A percentile compares a stretch with the other conserved stretches of the same genome.
Evolutionary conservation across 2,888 invertebrate species (phyloP).

Genomic region (Cryptus viduatorius): DNA sequence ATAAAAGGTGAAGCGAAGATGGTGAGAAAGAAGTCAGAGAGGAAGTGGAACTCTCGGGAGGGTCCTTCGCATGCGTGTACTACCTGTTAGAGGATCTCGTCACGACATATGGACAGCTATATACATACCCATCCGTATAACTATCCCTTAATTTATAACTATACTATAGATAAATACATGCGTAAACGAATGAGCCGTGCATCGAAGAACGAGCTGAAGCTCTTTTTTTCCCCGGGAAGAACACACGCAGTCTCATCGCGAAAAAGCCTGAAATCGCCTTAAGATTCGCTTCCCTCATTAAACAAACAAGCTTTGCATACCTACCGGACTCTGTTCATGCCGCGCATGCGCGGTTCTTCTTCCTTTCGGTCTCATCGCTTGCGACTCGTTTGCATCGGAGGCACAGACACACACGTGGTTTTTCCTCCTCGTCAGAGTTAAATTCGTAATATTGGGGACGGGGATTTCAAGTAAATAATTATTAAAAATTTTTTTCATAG

Average conservation of each 20-base stretch:
- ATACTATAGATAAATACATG: background rate
- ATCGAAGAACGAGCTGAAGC: slow-evolving; percentile 42
- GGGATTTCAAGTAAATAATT: background rate
- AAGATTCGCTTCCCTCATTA: slow-evolving; percentile 85
- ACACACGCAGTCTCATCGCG: slow-evolving; percentile 66
- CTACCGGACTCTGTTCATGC: slow-evolving; percentile 50
- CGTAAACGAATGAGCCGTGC: slow-evolving; percentile 67
- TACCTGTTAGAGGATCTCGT: slow-evolving; percentile 17
- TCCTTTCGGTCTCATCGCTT: slow-evolving; percentile 46
- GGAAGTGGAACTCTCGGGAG: slow-evolving; percentile 33
- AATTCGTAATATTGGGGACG: background rate
- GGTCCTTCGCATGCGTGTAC: slow-evolving; percentile 34
- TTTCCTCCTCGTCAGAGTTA: background rate
- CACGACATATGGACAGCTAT: slow-evolving; percentile 69
- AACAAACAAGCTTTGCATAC: slow-evolving; percentile 83
- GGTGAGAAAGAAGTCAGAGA: slow-evolving; percentile 46
- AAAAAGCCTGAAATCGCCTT: slow-evolving; percentile 78
- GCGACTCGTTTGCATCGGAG: slow-evolving; percentile 56
- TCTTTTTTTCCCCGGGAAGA: slow-evolving; percentile 17
- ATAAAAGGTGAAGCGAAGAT: slow-evolving; percentile 40
- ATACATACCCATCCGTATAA: background rate
- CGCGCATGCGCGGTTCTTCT: slow-evolving; percentile 61
- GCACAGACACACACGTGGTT: slow-evolving; percentile 1
- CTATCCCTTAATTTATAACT: slow-evolving; percentile 40
- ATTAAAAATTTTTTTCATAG: no score